phyloP scores from a whole-genome alignment of 2,113 vertebrate species.

The Mastomys natalensis region DNA sequence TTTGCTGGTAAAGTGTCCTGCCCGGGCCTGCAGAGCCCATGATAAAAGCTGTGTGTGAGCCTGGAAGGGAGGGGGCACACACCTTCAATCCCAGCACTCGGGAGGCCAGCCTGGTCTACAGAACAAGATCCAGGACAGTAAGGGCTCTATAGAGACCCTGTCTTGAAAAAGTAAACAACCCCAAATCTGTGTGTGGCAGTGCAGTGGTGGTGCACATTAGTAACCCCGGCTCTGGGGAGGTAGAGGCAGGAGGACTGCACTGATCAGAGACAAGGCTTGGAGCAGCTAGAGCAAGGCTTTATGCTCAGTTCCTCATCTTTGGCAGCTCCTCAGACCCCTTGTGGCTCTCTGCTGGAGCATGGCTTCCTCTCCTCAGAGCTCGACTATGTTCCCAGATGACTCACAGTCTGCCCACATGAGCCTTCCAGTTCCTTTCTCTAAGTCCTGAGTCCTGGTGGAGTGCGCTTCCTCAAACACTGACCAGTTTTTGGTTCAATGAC shows the following conservation, averaged over 20 bases:
- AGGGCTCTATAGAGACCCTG: not conserved
- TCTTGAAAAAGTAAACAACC: not conserved
- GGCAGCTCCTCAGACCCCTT: not conserved
- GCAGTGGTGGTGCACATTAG: not conserved
- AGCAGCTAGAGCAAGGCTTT: not conserved
- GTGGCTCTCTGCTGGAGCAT: fast-evolving
- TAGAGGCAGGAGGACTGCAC: not conserved
- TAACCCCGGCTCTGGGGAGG: not conserved
- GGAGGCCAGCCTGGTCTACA: not conserved
- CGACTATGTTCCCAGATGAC: not conserved
- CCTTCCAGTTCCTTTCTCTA: not conserved
- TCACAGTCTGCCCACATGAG: not conserved
- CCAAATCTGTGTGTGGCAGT: not conserved
- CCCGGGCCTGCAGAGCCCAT: not conserved
- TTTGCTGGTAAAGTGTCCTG: not conserved
- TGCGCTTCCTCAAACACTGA: not conserved
- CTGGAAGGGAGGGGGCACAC: not conserved
- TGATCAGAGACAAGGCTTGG: not conserved
- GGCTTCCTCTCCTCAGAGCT: not conserved
- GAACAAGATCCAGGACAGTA: not conserved
- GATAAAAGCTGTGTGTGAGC: not conserved
- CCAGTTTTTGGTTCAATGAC: not conserved
- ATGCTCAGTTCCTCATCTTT: not conserved
- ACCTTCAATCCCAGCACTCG: not conserved
- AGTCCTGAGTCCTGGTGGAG: not conserved